Conservation (phyloP, 2,113 vertebrate species). For the Xenopus tropicalis region DNA sequence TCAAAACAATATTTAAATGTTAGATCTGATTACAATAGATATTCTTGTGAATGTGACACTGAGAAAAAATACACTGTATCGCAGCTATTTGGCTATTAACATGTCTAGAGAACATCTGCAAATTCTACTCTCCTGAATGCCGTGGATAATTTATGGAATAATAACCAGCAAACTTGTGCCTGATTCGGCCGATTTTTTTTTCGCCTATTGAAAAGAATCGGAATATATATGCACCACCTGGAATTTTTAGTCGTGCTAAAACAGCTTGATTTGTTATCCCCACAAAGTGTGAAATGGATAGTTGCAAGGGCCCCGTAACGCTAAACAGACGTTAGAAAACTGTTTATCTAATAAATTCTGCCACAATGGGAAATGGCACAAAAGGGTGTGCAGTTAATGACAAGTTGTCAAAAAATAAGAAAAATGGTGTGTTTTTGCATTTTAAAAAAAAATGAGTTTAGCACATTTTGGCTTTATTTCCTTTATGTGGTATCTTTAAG, state of each 20-base stretch:
- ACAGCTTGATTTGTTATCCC: neutral
- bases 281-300: conserved; percentile 40
- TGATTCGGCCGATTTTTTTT: conserved; percentile 13
- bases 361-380: conserved; percentile 27
- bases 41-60: too few relatives aligned
- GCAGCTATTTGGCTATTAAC: neutral
- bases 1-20: too few relatives aligned
- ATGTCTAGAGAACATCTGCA: conserved; percentile 29
- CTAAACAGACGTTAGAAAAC: neutral
- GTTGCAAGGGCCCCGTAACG: conserved; percentile 8
- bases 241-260: conserved; percentile 34
- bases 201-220: neutral
- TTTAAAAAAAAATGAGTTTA: neutral
- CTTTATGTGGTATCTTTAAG: conserved; percentile 7
- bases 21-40: too few relatives aligned
- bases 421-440: neutral
- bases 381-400: conserved; percentile 9
- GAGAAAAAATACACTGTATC: too few relatives aligned
- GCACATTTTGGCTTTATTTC: conserved; percentile 4
- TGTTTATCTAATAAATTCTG: conserved; percentile 19
- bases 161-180: conserved; percentile 7
- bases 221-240: conserved; percentile 34
- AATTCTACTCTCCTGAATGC: neutral
- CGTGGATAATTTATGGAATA: conserved; percentile 31
- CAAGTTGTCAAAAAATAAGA: conserved; percentile 1